Percentiles rank a stretch among this genome's conserved stretches.
phyloP scores from a whole-genome alignment of 2,888 invertebrate genomes.

The Xylocampa areola region DNA sequence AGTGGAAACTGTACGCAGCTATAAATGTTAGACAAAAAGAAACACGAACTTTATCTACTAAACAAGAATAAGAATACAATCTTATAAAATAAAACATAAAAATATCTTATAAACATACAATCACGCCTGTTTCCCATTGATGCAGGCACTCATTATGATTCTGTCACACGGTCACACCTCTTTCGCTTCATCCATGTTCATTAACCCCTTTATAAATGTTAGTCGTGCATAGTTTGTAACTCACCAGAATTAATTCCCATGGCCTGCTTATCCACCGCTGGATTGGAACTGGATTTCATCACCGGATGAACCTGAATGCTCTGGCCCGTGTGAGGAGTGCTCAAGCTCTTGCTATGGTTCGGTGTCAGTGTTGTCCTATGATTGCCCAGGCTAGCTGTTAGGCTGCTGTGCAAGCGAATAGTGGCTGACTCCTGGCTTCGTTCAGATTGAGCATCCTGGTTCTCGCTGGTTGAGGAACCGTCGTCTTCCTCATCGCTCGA shows the following conservation, averaged over 20 bases:
- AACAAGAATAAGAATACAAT: no score
- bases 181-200: no score
- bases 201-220: no score
- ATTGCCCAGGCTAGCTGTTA: conserved; percentile 67
- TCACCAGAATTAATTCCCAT: conserved; percentile 86
- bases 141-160: no score
- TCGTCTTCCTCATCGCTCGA: conserved; percentile 92
- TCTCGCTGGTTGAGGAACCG: conserved; percentile 86
- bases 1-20: no score
- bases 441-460: conserved; percentile 82
- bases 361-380: conserved; percentile 74
- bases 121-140: no score
- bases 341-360: conserved; percentile 83
- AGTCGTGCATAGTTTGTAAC: no score
- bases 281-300: conserved; percentile 87
- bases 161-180: no score
- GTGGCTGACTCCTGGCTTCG: conserved; percentile 79
- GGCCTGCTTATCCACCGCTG: conserved; percentile 87
- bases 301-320: conserved; percentile 83
- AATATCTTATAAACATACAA: no score
- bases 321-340: conserved; percentile 83
- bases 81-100: no score
- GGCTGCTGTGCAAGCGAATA: conserved; percentile 68
- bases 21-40: no score
- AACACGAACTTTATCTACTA: no score